These are phyloP conservation scores for Melanerpes aurifrons DNA, from an alignment of 2,113 vertebrate species.

Conservation along the genomic window DNA sequence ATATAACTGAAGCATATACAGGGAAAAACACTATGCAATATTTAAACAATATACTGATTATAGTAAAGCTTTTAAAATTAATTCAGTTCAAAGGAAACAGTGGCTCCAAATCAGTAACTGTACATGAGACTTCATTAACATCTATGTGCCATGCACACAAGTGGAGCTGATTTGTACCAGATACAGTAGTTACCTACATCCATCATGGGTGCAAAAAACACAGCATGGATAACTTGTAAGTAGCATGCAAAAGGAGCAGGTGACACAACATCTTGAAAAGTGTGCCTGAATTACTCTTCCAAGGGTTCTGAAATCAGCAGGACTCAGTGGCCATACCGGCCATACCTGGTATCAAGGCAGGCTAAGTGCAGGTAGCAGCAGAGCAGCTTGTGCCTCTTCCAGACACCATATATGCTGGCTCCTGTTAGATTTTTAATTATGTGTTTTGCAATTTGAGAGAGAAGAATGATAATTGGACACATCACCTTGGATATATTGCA, in stretches of 20 bases:
- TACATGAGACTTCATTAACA: neutral
- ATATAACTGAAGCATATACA: neutral
- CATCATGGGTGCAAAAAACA: neutral
- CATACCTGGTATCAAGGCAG: neutral
- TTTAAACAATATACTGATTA: neutral
- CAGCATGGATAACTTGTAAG: neutral
- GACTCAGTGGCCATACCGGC: neutral
- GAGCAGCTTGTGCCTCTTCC: conserved; percentile 7
- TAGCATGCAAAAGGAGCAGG: neutral
- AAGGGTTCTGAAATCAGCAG: accelerated
- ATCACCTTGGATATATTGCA: neutral
- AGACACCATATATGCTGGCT: conserved; percentile 12
- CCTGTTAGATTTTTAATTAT: conserved; percentile 16
- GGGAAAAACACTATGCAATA: neutral
- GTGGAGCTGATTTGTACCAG: neutral
- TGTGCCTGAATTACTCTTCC: neutral
- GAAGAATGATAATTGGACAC: neutral
- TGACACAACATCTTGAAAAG: neutral
- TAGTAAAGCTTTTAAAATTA: neutral
- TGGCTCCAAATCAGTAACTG: neutral
- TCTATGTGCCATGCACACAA: accelerated
- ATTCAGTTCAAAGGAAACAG: neutral
- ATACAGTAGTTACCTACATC: neutral
- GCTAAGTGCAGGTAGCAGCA: neutral
- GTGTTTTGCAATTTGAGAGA: conserved; percentile 18